phyloP scores from a whole-genome alignment of 2,888 invertebrate genomes.

The Drosophila gaucha region DNA sequence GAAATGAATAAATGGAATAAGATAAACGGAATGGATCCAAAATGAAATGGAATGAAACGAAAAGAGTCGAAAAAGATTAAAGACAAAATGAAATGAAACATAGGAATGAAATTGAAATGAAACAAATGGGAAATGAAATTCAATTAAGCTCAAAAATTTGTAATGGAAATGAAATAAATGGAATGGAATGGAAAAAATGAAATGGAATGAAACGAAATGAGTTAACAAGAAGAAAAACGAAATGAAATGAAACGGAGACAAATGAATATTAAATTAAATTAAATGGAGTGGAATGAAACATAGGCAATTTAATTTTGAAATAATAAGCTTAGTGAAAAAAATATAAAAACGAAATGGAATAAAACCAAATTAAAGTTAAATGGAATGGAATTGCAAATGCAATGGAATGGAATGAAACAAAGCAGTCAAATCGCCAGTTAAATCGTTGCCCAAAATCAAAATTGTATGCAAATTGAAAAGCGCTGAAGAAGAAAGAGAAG shows the following conservation, averaged over 20 bases:
- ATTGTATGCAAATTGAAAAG: conserved; percentile 65
- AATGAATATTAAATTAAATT: background rate
- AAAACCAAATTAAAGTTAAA: conserved; percentile 5
- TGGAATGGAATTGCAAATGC: conserved; percentile 20
- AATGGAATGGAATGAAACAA: conserved; percentile 29
- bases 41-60: background rate
- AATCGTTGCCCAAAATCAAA: conserved; percentile 24
- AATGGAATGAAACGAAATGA: background rate
- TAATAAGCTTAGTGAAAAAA: no score
- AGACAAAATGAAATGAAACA: background rate
- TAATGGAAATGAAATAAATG: background rate
- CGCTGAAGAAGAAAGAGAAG: background rate
- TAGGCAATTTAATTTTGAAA: background rate
- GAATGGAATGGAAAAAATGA: background rate
- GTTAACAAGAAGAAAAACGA: background rate
- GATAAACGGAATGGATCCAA: background rate
- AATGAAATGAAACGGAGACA: background rate
- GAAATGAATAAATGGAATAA: background rate
- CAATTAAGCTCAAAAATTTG: no score
- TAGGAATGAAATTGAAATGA: background rate
- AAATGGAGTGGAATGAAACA: conserved; percentile 5
- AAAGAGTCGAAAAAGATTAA: no score
- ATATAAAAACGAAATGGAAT: conserved; percentile 5
- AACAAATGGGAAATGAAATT: no score
- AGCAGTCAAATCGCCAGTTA: conserved; percentile 14